phyloP scores from a whole-genome alignment of 2,113 vertebrate species.

The Sula dactylatra region DNA sequence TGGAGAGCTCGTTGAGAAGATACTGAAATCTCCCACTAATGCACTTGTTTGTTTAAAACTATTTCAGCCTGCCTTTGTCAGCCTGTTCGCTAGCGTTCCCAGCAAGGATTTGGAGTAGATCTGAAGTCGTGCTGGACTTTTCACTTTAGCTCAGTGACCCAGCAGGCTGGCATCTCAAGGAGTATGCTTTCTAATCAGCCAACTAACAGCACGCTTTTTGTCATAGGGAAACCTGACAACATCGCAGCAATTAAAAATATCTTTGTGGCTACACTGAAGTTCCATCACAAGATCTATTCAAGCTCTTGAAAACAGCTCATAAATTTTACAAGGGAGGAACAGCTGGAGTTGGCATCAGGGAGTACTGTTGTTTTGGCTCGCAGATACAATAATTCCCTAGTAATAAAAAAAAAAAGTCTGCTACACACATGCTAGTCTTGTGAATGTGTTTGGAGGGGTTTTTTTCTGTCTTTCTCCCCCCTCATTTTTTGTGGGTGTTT shows the following conservation, averaged over 20 bases:
- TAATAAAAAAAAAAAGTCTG: neutral
- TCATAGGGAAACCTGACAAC: neutral
- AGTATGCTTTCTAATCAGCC: neutral
- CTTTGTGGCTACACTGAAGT: neutral
- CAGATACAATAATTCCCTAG: constrained; percentile 46
- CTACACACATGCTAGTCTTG: neutral
- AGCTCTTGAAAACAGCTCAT: constrained; percentile 42
- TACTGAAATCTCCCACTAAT: neutral
- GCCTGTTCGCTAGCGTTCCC: neutral
- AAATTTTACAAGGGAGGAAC: constrained; percentile 61
- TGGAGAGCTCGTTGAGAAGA: neutral
- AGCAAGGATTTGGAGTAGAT: neutral
- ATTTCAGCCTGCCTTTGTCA: neutral
- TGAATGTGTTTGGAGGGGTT: neutral
- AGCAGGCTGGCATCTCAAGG: neutral
- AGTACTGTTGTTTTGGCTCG: constrained; percentile 60
- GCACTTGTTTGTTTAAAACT: neutral
- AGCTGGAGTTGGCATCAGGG: constrained; percentile 60
- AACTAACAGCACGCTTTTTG: neutral
- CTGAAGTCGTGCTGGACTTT: neutral
- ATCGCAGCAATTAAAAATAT: neutral
- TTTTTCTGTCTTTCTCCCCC: neutral
- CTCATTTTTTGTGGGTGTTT: neutral
- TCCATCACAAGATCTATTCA: neutral
- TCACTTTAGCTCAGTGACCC: neutral